Conservation (phyloP, 2,797 vertebrate genomes). For the Myotis myotis region DNA sequence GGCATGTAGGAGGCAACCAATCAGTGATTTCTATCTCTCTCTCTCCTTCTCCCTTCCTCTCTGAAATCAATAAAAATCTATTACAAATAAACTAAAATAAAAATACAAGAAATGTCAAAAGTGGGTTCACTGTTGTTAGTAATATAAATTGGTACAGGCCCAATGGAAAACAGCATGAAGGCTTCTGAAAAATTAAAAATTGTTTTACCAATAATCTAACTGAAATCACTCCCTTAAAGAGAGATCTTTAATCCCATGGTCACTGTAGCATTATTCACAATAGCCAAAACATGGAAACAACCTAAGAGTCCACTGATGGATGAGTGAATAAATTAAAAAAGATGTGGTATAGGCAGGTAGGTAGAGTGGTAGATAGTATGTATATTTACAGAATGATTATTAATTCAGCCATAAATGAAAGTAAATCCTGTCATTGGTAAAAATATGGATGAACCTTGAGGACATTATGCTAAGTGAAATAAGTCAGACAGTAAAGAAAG, state of each 20-base stretch:
- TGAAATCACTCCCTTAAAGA: background rate
- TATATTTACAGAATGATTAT: background rate
- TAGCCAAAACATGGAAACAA: background rate
- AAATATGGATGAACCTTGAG: background rate
- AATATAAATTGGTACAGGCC: background rate
- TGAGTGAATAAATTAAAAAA: background rate
- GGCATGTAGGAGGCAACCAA: too few species aligned
- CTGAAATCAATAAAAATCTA: too few species aligned
- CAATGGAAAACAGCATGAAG: background rate
- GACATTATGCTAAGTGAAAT: background rate
- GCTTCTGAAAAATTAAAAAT: background rate
- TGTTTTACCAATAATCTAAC: background rate
- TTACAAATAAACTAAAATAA: background rate
- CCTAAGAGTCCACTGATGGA: background rate
- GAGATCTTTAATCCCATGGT: background rate
- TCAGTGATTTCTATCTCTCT: too few species aligned
- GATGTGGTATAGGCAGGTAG: background rate
- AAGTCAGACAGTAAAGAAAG: too few species aligned
- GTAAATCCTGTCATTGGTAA: background rate
- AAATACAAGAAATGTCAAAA: background rate
- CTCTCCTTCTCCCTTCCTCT: too few species aligned
- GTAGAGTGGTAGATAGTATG: background rate
- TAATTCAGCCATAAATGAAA: background rate
- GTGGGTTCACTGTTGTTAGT: background rate
- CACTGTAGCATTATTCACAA: background rate